Conservation (phyloP, 2,888 invertebrate species). For the Ceratothoa steindachneri region DNA sequence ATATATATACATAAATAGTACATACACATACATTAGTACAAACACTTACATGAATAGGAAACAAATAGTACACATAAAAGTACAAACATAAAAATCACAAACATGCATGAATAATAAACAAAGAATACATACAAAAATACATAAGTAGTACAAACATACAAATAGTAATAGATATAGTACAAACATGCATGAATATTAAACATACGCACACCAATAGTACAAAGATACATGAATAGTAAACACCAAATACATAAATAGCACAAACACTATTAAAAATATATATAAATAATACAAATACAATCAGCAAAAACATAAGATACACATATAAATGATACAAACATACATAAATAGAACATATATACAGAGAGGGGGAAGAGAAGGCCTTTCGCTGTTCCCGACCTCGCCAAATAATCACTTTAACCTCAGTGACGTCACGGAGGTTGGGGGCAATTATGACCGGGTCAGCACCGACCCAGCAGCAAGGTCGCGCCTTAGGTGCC, state of each 20-base stretch:
- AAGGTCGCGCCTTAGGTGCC: too few species aligned
- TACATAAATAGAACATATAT: neutral
- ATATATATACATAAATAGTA: neutral
- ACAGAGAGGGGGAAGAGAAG: too few species aligned
- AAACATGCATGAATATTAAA: neutral
- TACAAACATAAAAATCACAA: neutral
- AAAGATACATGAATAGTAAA: neutral
- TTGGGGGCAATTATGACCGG: too few species aligned
- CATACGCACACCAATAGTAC: neutral
- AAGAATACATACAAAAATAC: neutral
- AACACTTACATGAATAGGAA: neutral
- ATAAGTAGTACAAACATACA: neutral
- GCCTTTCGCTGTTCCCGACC: neutral
- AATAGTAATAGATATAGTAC: neutral
- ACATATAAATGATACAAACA: neutral
- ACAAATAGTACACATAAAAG: neutral
- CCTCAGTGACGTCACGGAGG: too few species aligned
- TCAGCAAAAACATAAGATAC: neutral
- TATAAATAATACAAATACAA: neutral
- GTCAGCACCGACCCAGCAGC: too few species aligned
- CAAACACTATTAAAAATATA: too few species aligned
- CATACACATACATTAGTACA: neutral
- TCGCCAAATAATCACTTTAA: neutral
- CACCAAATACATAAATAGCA: neutral
- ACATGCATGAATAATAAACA: neutral